Evolutionary conservation across 2,113 vertebrate species (phyloP), one percentile per base, ranked within the genome.

Genomic region (Cyprichromis sp.): DNA sequence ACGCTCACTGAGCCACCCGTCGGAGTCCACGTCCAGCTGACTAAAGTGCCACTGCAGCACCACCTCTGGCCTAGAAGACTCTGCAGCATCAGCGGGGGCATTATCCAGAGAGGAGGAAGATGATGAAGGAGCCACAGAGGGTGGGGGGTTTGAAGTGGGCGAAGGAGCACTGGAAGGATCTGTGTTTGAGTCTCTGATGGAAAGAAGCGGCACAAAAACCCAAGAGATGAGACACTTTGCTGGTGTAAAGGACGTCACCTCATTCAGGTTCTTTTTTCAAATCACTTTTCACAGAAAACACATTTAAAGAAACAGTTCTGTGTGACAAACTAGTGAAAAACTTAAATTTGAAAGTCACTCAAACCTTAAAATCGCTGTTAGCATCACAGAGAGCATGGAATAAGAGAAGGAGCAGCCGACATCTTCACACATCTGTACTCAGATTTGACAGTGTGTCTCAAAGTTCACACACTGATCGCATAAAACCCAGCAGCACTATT

Each of bases 21-120:
- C 93, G 84, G 90, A 86, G 61, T 96, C 94, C 38, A 89, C n/a
- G 66, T 97, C 96, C 89, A 96, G 91, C 36, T 36, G 87, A 8
- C 4, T 17, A 24, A 96, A 96, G 55, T 95, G 92, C 95, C 93
- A 95, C 19, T 24, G 93, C 55, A 96, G 89, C 5, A 55, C 94
- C 8, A 17, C 86, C 59, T 93, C 94, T 4, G 87, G 89, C 6
- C 71, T 52, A 3, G 83, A 82, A 21, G 83, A 54, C 11, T 81
- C 79, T 3, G 7, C 12, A 1, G 61, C 89, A 5, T 84, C 3
- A 9, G 89, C 5, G 8, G 80, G 6, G 11, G 40, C 9, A 4
- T 5, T 17, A 5, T n/a, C 68, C 29, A n/a, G 45, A 14, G 88
- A 88, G 78, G 86, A 81, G 45, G 79, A 9, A n/a, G 84, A 45